Base-by-base conservation (phyloP, 2,797 vertebrate genomes). In the Peromyscus melanophrys region DNA sequence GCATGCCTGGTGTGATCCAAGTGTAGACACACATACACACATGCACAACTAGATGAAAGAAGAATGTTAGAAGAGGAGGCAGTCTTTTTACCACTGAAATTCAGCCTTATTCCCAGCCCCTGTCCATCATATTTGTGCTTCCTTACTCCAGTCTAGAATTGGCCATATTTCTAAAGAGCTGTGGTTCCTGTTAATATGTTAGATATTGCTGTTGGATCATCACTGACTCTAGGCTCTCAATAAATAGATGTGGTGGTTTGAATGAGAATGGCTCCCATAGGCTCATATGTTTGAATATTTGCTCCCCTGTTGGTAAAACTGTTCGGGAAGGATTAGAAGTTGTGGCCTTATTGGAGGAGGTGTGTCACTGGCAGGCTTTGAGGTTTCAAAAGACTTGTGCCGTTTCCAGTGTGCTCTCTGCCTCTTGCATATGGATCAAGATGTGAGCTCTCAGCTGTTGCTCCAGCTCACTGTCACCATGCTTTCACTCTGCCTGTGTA, bases 161-260 rank as follows among this genome's bases (percentile, higher is more conserved):
- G 89, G 55, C 61, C 34, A 23, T 88, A 88, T 96, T 88, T 76
- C 89, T 52, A n/a, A 95, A 89, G 83, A 92, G 6, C 23, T 16
- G 6, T 37, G 52, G 12, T 88, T 92, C 43, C 65, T 87, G 69
- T 19, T 80, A 96, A 49, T 80, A 86, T 63, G 40, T 67, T 89
- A 90, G 75, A 52, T 75, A 21, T 77, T 86, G 83, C 67, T 96
- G 12, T 40, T 83, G 31, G 85, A 31, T 25, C 90, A 37, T 73
- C 59, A 27, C 43, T 77, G 57, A 73, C 92, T 85, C 34, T 84
- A 65, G 83, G 25, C 29, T 80, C 10, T 90, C 7, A 83, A 76
- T 80, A 90, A 57, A 88, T 23, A 80, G 12, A 76, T 76, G 40
- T 46, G 73, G 13, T 75, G 23, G 19, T 25, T 40, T 73, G 52